Percentiles rank a stretch among this genome's conserved stretches.
Conservation (phyloP, 2,888 invertebrate genomes). For the Plutella xylostella region DNA sequence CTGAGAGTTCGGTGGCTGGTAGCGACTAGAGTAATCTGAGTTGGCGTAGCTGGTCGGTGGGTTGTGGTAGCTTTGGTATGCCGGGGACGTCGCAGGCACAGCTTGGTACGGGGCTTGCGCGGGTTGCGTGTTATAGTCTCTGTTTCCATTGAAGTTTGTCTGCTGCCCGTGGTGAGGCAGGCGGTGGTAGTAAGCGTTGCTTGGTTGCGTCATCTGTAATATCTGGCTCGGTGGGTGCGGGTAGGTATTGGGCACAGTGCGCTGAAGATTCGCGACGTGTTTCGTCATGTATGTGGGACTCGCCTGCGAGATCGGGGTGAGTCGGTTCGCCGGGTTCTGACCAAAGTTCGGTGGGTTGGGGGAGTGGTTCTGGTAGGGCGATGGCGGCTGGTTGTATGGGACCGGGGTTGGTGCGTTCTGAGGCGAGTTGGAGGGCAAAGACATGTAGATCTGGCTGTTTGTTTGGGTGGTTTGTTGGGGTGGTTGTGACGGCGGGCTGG, state of each 20-base stretch:
- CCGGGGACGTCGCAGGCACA: conserved; percentile 56
- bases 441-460: conserved; percentile 47
- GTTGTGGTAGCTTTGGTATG: conserved; percentile 60
- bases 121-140: conserved; percentile 36
- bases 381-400: conserved; percentile 50
- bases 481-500: conserved; percentile 32
- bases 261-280: conserved; percentile 36
- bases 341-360: conserved; percentile 55
- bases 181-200: conserved; percentile 54
- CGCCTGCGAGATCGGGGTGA: conserved; percentile 43
- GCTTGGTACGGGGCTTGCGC: conserved; percentile 50
- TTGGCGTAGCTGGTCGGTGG: conserved; percentile 61
- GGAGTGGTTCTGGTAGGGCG: conserved; percentile 42
- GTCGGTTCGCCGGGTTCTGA: conserved; percentile 52
- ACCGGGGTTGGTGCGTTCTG: conserved; percentile 46
- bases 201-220: conserved; percentile 43
- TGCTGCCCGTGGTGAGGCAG: conserved; percentile 38
- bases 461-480: conserved; percentile 23
- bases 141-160: conserved; percentile 34
- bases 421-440: conserved; percentile 36
- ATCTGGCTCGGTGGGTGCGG: conserved; percentile 48
- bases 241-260: conserved; percentile 48
- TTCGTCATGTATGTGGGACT: conserved; percentile 39
- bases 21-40: conserved; percentile 64
- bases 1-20: conserved; percentile 45